Base-by-base conservation (phyloP, 2,888 invertebrate genomes). In the Xylocampa areola region DNA sequence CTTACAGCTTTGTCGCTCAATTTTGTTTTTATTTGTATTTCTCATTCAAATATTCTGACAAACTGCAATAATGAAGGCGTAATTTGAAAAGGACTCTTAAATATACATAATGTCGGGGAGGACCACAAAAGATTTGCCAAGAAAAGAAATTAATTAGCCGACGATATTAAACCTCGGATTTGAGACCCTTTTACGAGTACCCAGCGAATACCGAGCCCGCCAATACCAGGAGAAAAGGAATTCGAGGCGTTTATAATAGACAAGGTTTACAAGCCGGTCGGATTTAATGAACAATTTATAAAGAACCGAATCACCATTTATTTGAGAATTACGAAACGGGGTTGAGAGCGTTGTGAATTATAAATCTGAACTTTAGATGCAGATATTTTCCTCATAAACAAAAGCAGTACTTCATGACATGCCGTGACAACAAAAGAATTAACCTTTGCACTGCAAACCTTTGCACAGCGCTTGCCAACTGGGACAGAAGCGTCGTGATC, bases 401-500 rank as follows among this genome's bases (percentile, higher is more conserved):
- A 40, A 50, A 44, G n/a, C 33, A 11, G 13, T 32, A 54, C 33
- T n/a, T 35, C 8, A 19, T 33, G 30, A 43, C 27, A 47, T 32
- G 60, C 63, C 47, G 47, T 69, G 60, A 50, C 66, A 73, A 80
- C 82, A 82, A 84, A 83, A 81, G 72, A 81, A 82, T 83, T 80
- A 81, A 78, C 80, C 76, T 73, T 65, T 66, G 50, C 72, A 57
- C 73, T 73, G 73, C 71, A 66, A 78, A 77, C 76, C 72, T 72
- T 75, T 73, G 60, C 64, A 70, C 71, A 76, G 74, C 76, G 73
- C 74, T 70, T 75, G 82, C 80, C 82, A 87, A 87, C 86, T 86
- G 81, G 86, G 79, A 85, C 86, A 84, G 81, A 82, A 80, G 70
- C 68, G 76, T 69, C 77, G 78, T 84, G 82, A 86, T 87, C 86